Base-by-base conservation (phyloP, 1,140 invertebrate species). In the Trachelipus rathkii region DNA sequence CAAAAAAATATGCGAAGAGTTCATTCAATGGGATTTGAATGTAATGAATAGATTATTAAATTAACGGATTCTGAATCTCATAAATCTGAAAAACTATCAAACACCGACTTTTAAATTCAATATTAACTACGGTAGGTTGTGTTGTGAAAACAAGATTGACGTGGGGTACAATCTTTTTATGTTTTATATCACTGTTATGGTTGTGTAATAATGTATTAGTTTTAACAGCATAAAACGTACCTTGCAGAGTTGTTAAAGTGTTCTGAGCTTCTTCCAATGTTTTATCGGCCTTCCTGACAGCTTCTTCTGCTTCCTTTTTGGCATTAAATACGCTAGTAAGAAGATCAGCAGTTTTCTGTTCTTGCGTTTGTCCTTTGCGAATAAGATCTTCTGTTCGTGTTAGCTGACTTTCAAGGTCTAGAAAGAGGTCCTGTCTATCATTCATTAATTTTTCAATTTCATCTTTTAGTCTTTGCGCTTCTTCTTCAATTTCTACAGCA, bases 241-340 rank as follows among this genome's bases (percentile, higher is more conserved):
- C 90, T 86, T 91, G 89, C 1, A 97, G 85, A 68, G 92, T 95
- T 76, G 92, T 87, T 72, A 94, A 89, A 7, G 95, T 97, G 71
- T 92, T 89, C 81, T 93, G 90, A 1, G 95, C 95, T 83, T 96
- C 92, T 81, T 91, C 89, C 0, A 97, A 86, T 0, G 93, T 96
- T 79, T 91, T 90, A 81, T 95, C 93, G 13, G 93, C 94, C 69
- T 91, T 87, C 78, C 90, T 87, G 0, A 96, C 91, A 24, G 95
- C 95, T 74, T 92, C 89, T 74, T 90, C 89, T 0, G 95, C 95
- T 82, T 89, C 87, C 11, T 89, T 87, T 24, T 89, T 86, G n/a
- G 92, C 86, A n/a, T 90, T 88, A 0, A 86, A 85, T 8, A 93
- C 86, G n/a, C 90, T 88, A 0, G 86, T 85, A 10, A 93, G 82